Evolutionary conservation across 2,888 invertebrate genomes (phyloP).

Genomic region (Linnaemya vulpina): DNA sequence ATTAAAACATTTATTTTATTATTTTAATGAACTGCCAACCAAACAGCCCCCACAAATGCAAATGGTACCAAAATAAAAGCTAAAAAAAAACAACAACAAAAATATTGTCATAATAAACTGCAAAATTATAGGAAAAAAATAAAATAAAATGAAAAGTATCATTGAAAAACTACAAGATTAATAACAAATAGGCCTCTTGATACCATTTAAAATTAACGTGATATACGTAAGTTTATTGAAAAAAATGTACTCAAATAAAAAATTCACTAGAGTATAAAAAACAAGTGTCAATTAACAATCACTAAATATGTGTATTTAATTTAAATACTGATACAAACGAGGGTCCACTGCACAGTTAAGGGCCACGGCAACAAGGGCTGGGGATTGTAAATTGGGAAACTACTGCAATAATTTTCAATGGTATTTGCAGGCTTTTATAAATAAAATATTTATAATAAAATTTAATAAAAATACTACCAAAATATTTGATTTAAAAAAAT

Average conservation of each 20-base stretch:
- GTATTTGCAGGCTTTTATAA: too few relatives aligned
- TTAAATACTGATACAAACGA: conserved; percentile 52
- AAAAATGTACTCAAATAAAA: conserved; percentile 11
- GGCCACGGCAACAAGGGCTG: background rate
- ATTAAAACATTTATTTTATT: conserved; percentile 67
- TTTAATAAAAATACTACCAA: too few relatives aligned
- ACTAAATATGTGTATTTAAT: conserved; percentile 64
- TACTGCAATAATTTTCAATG: background rate
- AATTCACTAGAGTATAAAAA: conserved; percentile 35
- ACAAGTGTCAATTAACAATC: conserved; percentile 69
- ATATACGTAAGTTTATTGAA: conserved; percentile 35
- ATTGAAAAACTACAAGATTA: conserved; percentile 57
- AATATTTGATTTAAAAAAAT: too few relatives aligned
- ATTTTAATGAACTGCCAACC: conserved; percentile 70
- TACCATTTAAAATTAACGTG: conserved; percentile 68
- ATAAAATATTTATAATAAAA: too few relatives aligned
- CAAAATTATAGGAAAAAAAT: conserved; percentile 56
- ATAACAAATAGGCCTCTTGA: conserved; percentile 68
- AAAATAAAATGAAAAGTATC: too few relatives aligned
- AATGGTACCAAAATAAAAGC: conserved; percentile 10
- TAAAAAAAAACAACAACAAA: conserved; percentile 13
- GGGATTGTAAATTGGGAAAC: background rate
- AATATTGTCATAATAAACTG: conserved; percentile 65
- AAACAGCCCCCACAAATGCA: conserved; percentile 61
- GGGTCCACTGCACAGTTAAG: background rate